Evolutionary conservation across 2,113 vertebrate species (phyloP).

Genomic region (Macquaria ambigua): DNA sequence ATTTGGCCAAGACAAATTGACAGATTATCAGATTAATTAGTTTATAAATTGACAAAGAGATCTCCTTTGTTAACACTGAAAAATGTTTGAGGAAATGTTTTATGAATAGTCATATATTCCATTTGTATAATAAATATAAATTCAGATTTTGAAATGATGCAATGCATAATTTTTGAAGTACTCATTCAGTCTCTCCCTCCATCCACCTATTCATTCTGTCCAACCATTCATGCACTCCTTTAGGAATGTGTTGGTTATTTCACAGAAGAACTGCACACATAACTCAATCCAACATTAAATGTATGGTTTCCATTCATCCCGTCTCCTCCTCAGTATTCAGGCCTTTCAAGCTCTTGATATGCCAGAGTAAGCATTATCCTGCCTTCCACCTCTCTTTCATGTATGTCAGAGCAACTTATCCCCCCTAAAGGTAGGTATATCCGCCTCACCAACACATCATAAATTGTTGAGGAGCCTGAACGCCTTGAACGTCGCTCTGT

Average conservation of each 20-base stretch:
- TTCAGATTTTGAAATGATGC: background rate
- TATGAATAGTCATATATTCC: background rate
- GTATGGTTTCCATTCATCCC: background rate
- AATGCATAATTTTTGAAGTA: background rate
- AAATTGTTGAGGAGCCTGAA: constrained; percentile 56
- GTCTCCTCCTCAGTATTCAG: background rate
- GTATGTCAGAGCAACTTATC: constrained; percentile 2
- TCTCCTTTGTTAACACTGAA: background rate
- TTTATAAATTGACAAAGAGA: background rate
- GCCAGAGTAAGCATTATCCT: constrained; percentile 12
- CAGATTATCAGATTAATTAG: background rate
- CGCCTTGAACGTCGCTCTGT: constrained; percentile 38
- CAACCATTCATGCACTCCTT: background rate
- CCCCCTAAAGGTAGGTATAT: constrained; percentile 18
- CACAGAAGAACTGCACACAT: background rate
- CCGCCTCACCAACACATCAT: constrained; percentile 33
- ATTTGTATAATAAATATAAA: background rate
- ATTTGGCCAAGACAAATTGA: background rate
- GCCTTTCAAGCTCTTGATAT: background rate
- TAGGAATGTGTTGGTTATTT: too few species aligned
- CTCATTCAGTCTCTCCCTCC: background rate
- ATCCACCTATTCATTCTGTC: background rate
- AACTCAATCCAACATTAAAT: background rate
- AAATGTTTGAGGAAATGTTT: background rate
- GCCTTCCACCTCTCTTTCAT: background rate